Evolutionary conservation across 92 coral and sea anemone genomes (phyloP).

Genomic region (Parazoanthus atlanticus): DNA sequence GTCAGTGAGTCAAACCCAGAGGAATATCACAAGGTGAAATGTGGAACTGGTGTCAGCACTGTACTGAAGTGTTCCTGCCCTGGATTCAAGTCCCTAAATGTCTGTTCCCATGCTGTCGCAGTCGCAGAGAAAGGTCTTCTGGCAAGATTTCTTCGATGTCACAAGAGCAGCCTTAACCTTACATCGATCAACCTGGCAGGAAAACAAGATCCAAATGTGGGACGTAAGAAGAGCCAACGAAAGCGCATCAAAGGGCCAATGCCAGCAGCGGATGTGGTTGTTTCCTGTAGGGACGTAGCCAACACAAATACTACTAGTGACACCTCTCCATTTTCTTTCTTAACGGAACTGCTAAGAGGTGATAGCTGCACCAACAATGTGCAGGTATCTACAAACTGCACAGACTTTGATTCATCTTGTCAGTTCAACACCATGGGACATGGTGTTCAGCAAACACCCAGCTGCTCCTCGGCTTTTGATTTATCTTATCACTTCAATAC

Average conservation of each 20-base stretch:
- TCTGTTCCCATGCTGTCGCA: constrained; percentile 68
- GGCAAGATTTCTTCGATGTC: constrained; percentile 37
- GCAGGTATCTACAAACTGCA: too few species aligned
- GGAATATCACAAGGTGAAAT: constrained; percentile 57
- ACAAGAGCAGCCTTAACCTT: constrained; percentile 46
- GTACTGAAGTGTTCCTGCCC: constrained; percentile 62
- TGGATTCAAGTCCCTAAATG: constrained; percentile 57
- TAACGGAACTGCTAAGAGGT: constrained; percentile 7
- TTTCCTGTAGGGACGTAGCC: constrained; percentile 47
- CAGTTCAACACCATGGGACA: too few species aligned
- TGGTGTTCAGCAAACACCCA: too few species aligned
- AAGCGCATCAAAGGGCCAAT: constrained; percentile 63
- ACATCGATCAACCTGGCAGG: constrained; percentile 60
- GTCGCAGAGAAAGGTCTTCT: constrained; percentile 54
- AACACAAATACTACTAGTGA: neutral
- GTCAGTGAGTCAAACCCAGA: constrained; percentile 52
- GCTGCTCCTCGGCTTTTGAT: too few species aligned
- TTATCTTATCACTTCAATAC: too few species aligned
- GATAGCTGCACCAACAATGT: too few species aligned
- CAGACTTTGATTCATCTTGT: too few species aligned
- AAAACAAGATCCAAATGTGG: constrained; percentile 56
- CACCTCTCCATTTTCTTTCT: constrained; percentile 7
- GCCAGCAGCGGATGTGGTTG: constrained; percentile 50
- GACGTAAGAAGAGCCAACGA: constrained; percentile 53
- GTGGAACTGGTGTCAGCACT: constrained; percentile 32